Evolutionary conservation across 1,140 invertebrate genomes (phyloP).

Genomic region (Drosophila sturtevanti): DNA sequence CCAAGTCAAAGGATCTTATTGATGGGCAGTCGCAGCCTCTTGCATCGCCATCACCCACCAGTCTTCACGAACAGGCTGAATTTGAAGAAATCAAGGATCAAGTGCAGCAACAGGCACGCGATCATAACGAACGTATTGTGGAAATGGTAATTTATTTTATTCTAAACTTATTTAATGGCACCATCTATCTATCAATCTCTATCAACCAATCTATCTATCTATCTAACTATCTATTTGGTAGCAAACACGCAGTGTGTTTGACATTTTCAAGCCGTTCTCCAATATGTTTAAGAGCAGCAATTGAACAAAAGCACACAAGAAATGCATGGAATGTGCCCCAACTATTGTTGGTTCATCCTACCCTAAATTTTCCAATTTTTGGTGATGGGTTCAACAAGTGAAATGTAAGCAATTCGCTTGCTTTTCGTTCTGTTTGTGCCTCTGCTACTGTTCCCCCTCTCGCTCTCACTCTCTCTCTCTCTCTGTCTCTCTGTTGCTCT

Average conservation of each 20-base stretch:
- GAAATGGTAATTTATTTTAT: slow-evolving; percentile 72
- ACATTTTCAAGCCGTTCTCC: slow-evolving; percentile 70
- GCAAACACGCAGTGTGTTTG: slow-evolving; percentile 74
- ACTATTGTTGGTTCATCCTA: slow-evolving; percentile 29
- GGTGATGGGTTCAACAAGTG: slow-evolving; percentile 40
- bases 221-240: slow-evolving; percentile 36
- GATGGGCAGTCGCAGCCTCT: slow-evolving; percentile 62
- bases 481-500: slow-evolving; percentile 49
- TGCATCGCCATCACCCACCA: slow-evolving; percentile 57
- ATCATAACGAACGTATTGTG: slow-evolving; percentile 79
- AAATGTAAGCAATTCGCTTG: slow-evolving; percentile 65
- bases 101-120: slow-evolving; percentile 69
- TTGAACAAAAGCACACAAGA: slow-evolving; percentile 12
- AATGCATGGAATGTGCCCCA: slow-evolving; percentile 54
- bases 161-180: slow-evolving; percentile 5
- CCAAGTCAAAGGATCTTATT: slow-evolving; percentile 57
- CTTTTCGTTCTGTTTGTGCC: slow-evolving; percentile 6
- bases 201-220: slow-evolving; percentile 33
- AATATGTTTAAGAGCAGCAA: slow-evolving; percentile 69
- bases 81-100: slow-evolving; percentile 75
- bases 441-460: no score
- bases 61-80: slow-evolving; percentile 55
- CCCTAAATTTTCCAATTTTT: neutral
- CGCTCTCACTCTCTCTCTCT: slow-evolving; percentile 23
- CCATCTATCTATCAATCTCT: slow-evolving; percentile 30